Evolutionary conservation across 2,888 invertebrate genomes (phyloP).

Genomic region (Drosophila diplacantha): DNA sequence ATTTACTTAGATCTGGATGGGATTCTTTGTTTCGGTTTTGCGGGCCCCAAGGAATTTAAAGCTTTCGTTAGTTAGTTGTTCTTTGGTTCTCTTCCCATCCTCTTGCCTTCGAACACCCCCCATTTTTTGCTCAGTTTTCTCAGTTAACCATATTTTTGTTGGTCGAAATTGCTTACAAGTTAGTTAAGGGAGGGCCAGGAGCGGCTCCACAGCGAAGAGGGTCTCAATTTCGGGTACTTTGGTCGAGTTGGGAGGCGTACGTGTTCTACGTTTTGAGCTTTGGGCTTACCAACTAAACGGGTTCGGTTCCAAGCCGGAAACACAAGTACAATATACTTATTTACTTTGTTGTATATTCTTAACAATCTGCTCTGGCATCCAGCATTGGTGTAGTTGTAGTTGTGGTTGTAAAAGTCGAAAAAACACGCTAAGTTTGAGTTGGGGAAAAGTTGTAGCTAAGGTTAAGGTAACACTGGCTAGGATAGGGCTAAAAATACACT

Average conservation of each 20-base stretch:
- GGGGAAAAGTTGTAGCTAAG: conserved; percentile 5
- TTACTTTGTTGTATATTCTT: conserved; percentile 3
- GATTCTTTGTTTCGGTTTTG: conserved; percentile 28
- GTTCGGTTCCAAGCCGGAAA: neutral
- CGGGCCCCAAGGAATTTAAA: conserved; percentile 53
- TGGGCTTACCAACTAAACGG: conserved; percentile 33
- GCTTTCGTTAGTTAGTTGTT: conserved; percentile 63
- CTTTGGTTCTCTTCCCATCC: neutral
- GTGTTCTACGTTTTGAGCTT: conserved; percentile 26
- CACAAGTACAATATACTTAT: conserved; percentile 16
- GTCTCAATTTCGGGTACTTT: conserved; percentile 1
- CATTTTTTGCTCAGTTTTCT: conserved; percentile 9
- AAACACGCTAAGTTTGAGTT: conserved; percentile 16
- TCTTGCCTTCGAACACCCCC: conserved; percentile 14
- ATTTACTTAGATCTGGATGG: conserved; percentile 54
- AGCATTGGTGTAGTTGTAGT: conserved; percentile 13
- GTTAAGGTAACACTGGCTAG: conserved; percentile 24
- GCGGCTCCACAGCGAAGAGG: conserved; percentile 1
- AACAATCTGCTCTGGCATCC: conserved; percentile 30
- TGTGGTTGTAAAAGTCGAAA: conserved; percentile 5
- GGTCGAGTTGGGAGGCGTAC: conserved; percentile 20
- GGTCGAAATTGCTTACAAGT: conserved; percentile 31
- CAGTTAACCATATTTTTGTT: conserved; percentile 34
- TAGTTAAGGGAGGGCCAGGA: conserved; percentile 2
- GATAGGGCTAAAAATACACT: conserved; percentile 32